Evolutionary conservation across 2,113 vertebrate genomes (phyloP).

Genomic region (Triplophysa rosa): DNA sequence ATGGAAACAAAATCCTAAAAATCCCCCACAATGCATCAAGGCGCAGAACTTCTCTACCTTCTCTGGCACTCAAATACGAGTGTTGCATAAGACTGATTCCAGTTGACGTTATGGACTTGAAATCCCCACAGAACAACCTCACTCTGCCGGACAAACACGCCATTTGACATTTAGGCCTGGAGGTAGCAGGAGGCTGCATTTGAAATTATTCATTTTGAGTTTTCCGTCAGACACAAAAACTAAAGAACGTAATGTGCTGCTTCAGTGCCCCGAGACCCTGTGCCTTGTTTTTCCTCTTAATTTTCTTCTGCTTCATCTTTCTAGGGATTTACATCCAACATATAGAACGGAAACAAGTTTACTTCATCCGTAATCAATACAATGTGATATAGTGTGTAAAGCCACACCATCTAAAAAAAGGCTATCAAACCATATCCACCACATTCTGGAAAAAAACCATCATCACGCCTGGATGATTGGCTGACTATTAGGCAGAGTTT

Average conservation of each 20-base stretch:
- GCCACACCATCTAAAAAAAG: neutral
- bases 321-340: neutral
- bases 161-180: slow-evolving; percentile 34
- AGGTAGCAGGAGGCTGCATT: slow-evolving; percentile 24
- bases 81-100: slow-evolving; percentile 15
- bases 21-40: slow-evolving; percentile 3
- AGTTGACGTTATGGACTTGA: slow-evolving; percentile 21
- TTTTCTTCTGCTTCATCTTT: neutral
- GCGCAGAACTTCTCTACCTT: slow-evolving; percentile 15
- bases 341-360: neutral
- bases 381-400: neutral
- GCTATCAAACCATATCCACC: neutral
- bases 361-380: neutral
- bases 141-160: slow-evolving; percentile 18
- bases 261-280: neutral
- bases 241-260: slow-evolving; percentile 16
- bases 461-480: slow-evolving; percentile 29
- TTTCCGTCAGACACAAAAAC: slow-evolving; percentile 12
- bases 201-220: slow-evolving; percentile 36
- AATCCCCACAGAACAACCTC: slow-evolving; percentile 10
- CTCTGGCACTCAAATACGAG: neutral
- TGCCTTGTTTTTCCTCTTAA: neutral
- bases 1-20: neutral
- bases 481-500: slow-evolving; percentile 25
- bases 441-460: slow-evolving; percentile 1